These are phyloP conservation scores for Thermophis baileyi DNA, from an alignment of 2,113 vertebrate genomes.

Conservation along the genomic window DNA sequence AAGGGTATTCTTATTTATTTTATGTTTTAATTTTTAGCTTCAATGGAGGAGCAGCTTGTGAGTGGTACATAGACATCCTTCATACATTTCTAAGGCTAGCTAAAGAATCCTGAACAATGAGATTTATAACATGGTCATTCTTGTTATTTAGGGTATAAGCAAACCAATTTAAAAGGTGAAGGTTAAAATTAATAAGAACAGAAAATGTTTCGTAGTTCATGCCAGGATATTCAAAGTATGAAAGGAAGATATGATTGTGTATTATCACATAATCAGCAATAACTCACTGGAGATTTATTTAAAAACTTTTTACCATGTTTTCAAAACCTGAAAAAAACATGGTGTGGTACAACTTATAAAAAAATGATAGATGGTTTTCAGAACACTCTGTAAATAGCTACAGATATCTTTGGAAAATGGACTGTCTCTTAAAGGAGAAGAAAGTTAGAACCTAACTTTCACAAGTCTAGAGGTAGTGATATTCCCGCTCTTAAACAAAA, in stretches of 20 bases:
- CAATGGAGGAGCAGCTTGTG: not conserved
- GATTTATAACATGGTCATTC: not conserved
- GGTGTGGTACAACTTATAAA: not conserved
- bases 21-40: not conserved
- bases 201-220: not conserved
- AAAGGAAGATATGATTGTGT: rapidly evolving
- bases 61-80: not conserved
- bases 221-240: not conserved
- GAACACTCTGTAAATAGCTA: not conserved
- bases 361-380: not conserved
- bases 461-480: not conserved
- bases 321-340: not conserved
- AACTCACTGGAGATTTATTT: not conserved
- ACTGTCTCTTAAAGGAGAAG: not conserved
- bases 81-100: not conserved
- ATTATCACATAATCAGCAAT: not conserved
- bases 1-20: not conserved
- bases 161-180: not conserved
- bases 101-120: not conserved
- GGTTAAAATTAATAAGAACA: not conserved
- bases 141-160: not conserved
- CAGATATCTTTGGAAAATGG: not conserved
- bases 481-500: not conserved
- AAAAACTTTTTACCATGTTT: not conserved
- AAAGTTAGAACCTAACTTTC: not conserved